Evolutionary conservation across 2,888 invertebrate genomes (phyloP).

Genomic region (Slavum lentiscoides): DNA sequence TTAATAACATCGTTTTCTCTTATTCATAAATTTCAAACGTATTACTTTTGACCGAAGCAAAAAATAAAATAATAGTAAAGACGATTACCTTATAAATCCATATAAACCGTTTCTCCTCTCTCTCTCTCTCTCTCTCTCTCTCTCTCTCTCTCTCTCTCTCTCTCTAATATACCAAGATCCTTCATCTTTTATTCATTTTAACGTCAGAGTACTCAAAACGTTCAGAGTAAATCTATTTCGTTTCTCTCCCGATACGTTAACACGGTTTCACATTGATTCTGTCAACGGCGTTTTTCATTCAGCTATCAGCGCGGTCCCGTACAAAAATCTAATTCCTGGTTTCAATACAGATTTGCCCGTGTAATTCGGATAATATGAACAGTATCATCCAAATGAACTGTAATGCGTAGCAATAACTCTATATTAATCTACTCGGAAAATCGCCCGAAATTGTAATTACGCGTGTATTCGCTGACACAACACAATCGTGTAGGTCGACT

Average conservation of each 20-base stretch:
- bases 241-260: background rate
- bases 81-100: background rate
- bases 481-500: background rate
- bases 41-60: background rate
- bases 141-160: no score
- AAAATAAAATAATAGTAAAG: background rate
- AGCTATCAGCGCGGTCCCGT: background rate
- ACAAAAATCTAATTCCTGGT: no score
- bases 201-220: background rate
- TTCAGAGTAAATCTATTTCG: background rate
- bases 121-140: no score
- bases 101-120: background rate
- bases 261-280: background rate
- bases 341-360: no score
- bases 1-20: background rate
- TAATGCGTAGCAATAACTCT: no score
- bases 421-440: no score
- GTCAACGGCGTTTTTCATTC: background rate
- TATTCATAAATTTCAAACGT: background rate
- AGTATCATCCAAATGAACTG: no score
- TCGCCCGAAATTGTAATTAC: no score
- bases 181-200: background rate
- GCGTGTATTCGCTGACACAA: no score
- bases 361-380: no score
- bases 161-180: background rate